Conservation (phyloP, 2,113 vertebrate species). For the Heterocephalus glaber region DNA sequence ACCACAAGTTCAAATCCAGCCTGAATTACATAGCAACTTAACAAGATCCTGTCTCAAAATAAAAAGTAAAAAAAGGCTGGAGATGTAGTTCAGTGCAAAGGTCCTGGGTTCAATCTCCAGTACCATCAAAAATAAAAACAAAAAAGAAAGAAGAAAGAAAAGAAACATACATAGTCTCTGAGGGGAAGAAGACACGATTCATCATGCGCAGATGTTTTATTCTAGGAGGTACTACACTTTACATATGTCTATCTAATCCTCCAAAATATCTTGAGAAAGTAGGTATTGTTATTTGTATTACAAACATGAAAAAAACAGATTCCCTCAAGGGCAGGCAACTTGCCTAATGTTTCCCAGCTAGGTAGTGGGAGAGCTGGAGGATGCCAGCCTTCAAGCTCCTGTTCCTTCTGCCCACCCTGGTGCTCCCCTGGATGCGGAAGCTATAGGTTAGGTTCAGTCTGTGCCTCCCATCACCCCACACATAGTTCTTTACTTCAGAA, state of each 20-base stretch:
- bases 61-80: background rate
- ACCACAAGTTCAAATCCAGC: background rate
- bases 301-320: conserved; percentile 25
- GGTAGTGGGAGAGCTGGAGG: background rate
- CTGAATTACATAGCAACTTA: background rate
- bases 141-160: background rate
- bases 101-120: background rate
- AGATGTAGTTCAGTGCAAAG: background rate
- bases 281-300: background rate
- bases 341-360: background rate
- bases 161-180: background rate
- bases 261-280: background rate
- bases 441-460: background rate
- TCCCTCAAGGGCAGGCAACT: background rate
- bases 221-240: background rate
- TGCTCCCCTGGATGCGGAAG: background rate
- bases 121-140: background rate
- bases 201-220: background rate
- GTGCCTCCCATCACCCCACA: background rate
- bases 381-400: background rate
- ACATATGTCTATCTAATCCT: background rate
- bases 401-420: background rate
- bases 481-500: background rate
- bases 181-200: conserved; percentile 9
- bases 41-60: background rate